Evolutionary conservation across 92 coral and sea anemone genomes (phyloP).

Genomic region (Porites lobata): DNA sequence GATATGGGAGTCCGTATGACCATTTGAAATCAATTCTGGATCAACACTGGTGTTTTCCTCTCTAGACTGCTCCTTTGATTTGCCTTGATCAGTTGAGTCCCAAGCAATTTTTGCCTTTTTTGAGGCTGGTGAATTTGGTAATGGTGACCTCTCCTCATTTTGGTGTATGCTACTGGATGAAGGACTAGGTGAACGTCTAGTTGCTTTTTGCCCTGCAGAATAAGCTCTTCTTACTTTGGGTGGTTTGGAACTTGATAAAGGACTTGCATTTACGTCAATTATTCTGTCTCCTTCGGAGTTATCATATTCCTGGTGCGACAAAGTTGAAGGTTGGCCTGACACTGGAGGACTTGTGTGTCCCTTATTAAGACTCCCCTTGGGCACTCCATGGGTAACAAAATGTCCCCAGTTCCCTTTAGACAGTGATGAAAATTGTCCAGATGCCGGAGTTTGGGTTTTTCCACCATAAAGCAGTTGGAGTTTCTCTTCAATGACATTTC

Average conservation of each 20-base stretch:
- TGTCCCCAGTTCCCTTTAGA: conserved; percentile 13
- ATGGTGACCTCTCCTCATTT: conserved; percentile 26
- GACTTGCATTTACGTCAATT: conserved; percentile 69
- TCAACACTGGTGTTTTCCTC: conserved; percentile 37
- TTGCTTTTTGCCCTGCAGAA: conserved; percentile 75
- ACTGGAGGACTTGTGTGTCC: conserved; percentile 63
- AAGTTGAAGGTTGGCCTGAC: conserved; percentile 53
- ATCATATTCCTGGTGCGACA: conserved; percentile 60
- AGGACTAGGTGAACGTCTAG: conserved; percentile 37
- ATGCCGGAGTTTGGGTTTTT: conserved; percentile 23
- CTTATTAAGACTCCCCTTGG: conserved; percentile 47
- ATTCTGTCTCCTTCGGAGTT: conserved; percentile 56
- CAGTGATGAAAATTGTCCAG: conserved; percentile 26
- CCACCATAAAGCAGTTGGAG: conserved; percentile 59
- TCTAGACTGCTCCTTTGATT: conserved; percentile 2
- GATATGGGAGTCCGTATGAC: conserved; percentile 44
- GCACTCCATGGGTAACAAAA: conserved; percentile 6
- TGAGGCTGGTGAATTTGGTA: conserved; percentile 59
- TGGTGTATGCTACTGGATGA: conserved; percentile 66
- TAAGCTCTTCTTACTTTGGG: conserved; percentile 71
- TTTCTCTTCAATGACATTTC: conserved; percentile 58
- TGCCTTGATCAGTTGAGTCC: conserved; percentile 46
- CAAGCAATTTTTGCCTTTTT: conserved; percentile 80
- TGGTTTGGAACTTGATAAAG: conserved; percentile 74
- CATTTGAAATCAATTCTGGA: conserved; percentile 52